Evolutionary conservation across 92 coral and sea anemone species (phyloP), one percentile per base, ranked within the genome.

Genomic region (Porites evermanni): DNA sequence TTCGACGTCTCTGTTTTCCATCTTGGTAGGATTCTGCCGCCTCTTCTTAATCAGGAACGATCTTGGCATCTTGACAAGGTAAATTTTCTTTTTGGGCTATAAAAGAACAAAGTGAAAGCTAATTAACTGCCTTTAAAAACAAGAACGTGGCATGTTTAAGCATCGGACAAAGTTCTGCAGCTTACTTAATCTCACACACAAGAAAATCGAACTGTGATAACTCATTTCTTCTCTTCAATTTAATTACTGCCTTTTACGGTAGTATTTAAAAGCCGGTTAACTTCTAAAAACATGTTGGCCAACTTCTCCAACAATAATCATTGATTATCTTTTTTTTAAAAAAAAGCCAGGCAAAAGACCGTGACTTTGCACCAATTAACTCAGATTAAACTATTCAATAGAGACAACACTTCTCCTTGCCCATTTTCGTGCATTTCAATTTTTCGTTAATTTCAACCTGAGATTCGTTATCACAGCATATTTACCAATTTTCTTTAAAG

Each of bases 31-130:
- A 32, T 17, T 67, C 26, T 54, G 79, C 19, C 59, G 83, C 65
- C 78, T 88, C 53, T 92, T 91, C 80, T 92, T 92, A 53, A 92
- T 81, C 17, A 92, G 93, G 47, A 92, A 92, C 8, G 95, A 92
- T 19, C 91, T 72, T 19, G 95, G 93, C 95, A 92, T 92, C 61
- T 76, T 81, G 64, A 12, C 3, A 17, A 32, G 65, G 12, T 38
- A 38, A 6, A 53, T 29, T 44, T 18, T 24, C 20, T 21, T 19
- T 16, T 20, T 73, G 64, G 16, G 23, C 79, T 74, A 58, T 51
- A 74, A 64, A 50, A 50, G 73, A 72, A 23, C 70, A 83, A 64
- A 72, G 79, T 29, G 14, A 82, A 59, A 23, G 17, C 66, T 71
- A 77, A 82, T 72, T 65, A 51, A 75, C 74, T 21, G 26, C 50